Conservation (phyloP, 2,113 vertebrate genomes). For the Butorides virescens region DNA sequence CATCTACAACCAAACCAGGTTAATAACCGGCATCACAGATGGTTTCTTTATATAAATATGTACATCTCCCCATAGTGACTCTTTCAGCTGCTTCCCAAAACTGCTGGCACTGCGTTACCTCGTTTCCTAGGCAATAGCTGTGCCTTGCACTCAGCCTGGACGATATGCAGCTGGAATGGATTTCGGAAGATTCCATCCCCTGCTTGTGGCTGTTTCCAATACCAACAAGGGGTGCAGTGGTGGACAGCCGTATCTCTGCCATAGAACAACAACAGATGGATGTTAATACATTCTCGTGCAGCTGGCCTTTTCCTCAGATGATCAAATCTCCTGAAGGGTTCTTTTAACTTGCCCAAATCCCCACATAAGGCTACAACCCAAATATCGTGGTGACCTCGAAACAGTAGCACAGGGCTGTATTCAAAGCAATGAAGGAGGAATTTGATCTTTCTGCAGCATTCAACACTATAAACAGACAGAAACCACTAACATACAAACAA, state of each 20-base stretch:
- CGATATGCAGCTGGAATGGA: neutral
- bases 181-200: neutral
- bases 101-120: neutral
- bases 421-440: neutral
- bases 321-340: neutral
- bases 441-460: neutral
- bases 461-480: neutral
- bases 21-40: constrained; percentile 47
- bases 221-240: neutral
- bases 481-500: neutral
- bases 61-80: neutral
- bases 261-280: neutral
- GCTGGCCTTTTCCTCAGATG: neutral
- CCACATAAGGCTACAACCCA: neutral
- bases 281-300: neutral
- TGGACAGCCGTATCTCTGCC: neutral
- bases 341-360: neutral
- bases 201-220: neutral
- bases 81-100: constrained; percentile 1
- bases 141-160: neutral
- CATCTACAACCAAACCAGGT: constrained; percentile 8
- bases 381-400: rapidly evolving
- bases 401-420: rapidly evolving
- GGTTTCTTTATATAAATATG: constrained; percentile 42
- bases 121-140: neutral